Evolutionary conservation across 2,113 vertebrate genomes (phyloP).

Genomic region (Pterocles orientalis): DNA sequence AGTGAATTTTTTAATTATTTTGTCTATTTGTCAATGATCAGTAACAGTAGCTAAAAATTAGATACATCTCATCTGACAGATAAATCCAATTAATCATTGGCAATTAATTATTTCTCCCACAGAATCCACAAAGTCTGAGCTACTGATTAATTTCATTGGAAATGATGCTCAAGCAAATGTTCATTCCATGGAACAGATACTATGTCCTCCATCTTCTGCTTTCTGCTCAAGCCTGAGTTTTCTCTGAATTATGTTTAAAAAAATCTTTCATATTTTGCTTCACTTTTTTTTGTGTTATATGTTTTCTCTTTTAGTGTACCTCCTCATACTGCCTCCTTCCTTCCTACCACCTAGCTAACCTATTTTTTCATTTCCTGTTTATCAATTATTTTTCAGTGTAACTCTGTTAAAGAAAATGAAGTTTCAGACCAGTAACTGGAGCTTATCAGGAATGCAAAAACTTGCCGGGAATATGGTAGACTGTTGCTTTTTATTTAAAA

Average conservation of each 20-base stretch:
- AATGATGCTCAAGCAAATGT: background rate
- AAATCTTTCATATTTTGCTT: background rate
- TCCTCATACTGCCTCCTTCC: background rate
- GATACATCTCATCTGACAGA: background rate
- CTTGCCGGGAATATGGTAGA: background rate
- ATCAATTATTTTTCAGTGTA: background rate
- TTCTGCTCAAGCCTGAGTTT: background rate
- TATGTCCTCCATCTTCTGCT: background rate
- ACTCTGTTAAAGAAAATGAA: background rate
- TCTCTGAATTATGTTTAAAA: background rate
- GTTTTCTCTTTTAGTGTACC: background rate
- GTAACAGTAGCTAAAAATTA: background rate
- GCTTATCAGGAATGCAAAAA: background rate
- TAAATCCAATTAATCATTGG: background rate
- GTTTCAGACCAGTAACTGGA: background rate
- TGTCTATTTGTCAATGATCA: background rate
- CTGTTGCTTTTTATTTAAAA: background rate
- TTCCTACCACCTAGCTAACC: background rate
- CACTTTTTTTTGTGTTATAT: background rate
- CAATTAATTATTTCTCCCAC: background rate
- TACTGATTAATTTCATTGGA: background rate
- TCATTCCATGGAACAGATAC: background rate
- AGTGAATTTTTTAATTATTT: background rate
- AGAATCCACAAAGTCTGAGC: background rate
- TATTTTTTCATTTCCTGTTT: background rate